Evolutionary conservation across 1,140 invertebrate genomes (phyloP).

Genomic region (Ephestia elutella): DNA sequence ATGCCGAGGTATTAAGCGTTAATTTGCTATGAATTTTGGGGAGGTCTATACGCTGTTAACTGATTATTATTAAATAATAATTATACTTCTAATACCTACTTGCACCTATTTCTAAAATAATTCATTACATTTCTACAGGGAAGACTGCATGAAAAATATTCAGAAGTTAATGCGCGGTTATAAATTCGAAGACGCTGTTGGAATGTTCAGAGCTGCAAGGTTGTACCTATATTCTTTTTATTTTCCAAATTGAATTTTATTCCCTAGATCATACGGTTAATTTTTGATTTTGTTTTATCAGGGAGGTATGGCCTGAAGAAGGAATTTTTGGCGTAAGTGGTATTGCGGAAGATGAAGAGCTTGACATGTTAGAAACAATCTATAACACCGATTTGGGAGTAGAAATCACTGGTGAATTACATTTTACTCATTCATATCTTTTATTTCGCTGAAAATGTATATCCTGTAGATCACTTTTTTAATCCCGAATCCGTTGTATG

Average conservation of each 20-base stretch:
- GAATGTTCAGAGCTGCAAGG: constrained; percentile 89
- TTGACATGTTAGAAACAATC: constrained; percentile 59
- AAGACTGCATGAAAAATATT: constrained; percentile 90
- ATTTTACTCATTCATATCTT: constrained; percentile 9
- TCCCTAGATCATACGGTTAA: neutral
- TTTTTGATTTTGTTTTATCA: constrained; percentile 22
- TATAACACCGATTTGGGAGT: constrained; percentile 59
- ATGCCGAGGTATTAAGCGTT: too few relatives aligned
- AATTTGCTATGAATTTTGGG: too few relatives aligned
- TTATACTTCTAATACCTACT: neutral
- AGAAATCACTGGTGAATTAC: constrained; percentile 33
- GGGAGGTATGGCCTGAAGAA: constrained; percentile 66
- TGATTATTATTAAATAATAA: too few relatives aligned
- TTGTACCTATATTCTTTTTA: constrained; percentile 44
- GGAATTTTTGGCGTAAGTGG: constrained; percentile 58
- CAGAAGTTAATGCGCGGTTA: constrained; percentile 83
- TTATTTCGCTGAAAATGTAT: neutral
- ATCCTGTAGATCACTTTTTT: too few relatives aligned
- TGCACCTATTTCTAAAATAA: constrained; percentile 7
- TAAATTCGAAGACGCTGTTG: constrained; percentile 84
- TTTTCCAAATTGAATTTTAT: neutral
- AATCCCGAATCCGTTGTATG: too few relatives aligned
- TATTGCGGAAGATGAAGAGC: constrained; percentile 53
- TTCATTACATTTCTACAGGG: constrained; percentile 75
- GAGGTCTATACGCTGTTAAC: too few relatives aligned